These are phyloP conservation scores for Drosophila chauvacae DNA, from an alignment of 1,140 invertebrate genomes.

Conservation along the genomic window DNA sequence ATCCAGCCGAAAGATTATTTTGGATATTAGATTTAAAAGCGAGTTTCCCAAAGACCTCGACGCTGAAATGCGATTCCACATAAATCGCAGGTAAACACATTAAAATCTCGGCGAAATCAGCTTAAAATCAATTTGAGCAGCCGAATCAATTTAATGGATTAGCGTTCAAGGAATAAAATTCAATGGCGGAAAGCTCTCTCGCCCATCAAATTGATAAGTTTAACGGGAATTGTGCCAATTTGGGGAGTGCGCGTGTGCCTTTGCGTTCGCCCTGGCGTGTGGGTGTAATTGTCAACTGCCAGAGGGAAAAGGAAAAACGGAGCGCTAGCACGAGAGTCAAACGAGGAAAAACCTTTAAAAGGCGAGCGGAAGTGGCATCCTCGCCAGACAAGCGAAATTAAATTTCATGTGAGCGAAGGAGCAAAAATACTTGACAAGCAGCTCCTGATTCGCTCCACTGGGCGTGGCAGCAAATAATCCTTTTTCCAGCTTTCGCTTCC, in stretches of 20 bases:
- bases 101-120: conserved; percentile 64
- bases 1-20: conserved; percentile 21
- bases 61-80: conserved; percentile 47
- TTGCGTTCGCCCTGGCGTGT: not conserved
- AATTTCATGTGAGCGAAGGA: conserved; percentile 51
- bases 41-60: conserved; percentile 8
- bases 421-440: conserved; percentile 47
- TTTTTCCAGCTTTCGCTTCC: conserved; percentile 47
- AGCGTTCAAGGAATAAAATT: conserved; percentile 63
- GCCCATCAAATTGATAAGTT: conserved; percentile 80
- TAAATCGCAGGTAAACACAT: conserved; percentile 60
- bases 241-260: conserved; percentile 35
- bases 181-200: conserved; percentile 34
- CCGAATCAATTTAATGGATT: conserved; percentile 80
- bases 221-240: conserved; percentile 79
- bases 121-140: conserved; percentile 77
- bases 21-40: conserved; percentile 8
- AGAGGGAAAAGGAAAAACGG: conserved; percentile 9
- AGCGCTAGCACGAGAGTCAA: not conserved
- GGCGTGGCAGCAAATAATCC: conserved; percentile 75
- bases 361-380: conserved; percentile 61
- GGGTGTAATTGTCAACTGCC: conserved; percentile 57
- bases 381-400: conserved; percentile 77
- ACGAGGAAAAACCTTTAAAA: conserved; percentile 56
- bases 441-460: conserved; percentile 63